Evolutionary conservation across 2,888 invertebrate species (phyloP), one percentile per base, ranked within the genome.

Genomic region (Pelosia muscerda): DNA sequence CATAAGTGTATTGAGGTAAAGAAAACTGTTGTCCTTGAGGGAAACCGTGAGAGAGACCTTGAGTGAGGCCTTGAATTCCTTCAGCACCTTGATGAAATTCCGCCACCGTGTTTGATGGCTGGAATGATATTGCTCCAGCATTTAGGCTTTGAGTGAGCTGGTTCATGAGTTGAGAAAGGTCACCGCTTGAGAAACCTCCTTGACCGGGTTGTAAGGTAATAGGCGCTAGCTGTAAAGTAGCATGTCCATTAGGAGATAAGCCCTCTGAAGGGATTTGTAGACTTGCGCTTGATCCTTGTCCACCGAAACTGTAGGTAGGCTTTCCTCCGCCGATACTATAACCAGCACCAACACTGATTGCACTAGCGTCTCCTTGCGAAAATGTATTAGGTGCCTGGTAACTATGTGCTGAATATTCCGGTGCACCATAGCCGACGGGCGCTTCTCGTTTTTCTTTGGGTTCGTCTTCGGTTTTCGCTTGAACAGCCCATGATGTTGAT

Each of bases 241-340:
- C 86, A 57, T 92, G 93, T 28, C 90, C 89, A 68, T 86, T 88
- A 19, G 87, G 84, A 65, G 88, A 88, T 53, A 90, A 77, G 28
- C 88, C 86, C 73, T 90, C 93, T 26, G 85, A 78, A 28, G 86
- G 83, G 42, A 86, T 78, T 78, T 92, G 92, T 31, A 88, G 85
- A 53, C 86, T 82, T 64, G 84, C 85, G 23, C 86, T 84, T 53
- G 86, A 84, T 73, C 86, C 88, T 71, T 88, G 90, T 31, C 88
- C 90, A 11, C 84, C 88, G 56, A 88, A 90, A 63, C 72, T 88
- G 80, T 84, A 92, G 70, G 78, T 85, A 19, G 92, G 92, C 69
- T 94, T 94, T 2, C 86, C 89, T 63, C 94, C 94, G 22, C 95
- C 95, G 54, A 95, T 87, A 78, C 93, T 95, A 84, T 95, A 95